Evolutionary conservation across 2,113 vertebrate species (phyloP).

Genomic region (Sciurus niger): DNA sequence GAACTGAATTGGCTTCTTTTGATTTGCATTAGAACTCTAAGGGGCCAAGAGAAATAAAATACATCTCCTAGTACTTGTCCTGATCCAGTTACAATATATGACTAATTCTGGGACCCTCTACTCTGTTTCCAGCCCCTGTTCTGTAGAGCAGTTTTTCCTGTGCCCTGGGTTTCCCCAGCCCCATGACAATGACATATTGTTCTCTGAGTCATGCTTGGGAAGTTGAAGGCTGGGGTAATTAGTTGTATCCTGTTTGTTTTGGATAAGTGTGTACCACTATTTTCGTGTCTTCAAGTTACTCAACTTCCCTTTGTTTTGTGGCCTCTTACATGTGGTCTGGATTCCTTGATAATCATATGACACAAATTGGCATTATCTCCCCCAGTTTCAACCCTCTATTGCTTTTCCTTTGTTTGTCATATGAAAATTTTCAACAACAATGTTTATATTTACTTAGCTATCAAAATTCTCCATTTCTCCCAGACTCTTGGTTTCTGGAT

Average conservation of each 20-base stretch:
- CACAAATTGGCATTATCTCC: not conserved
- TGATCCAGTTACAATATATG: not conserved
- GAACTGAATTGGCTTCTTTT: not conserved
- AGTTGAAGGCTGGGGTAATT: not conserved
- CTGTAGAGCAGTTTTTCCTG: not conserved
- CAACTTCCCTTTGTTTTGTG: not conserved
- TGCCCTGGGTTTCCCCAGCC: not conserved
- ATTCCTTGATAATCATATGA: conserved; percentile 83
- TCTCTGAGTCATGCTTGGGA: not conserved
- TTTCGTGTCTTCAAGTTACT: not conserved
- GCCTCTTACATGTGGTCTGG: conserved; percentile 47
- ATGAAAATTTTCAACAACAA: not conserved
- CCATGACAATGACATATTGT: not conserved
- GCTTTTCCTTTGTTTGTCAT: not conserved
- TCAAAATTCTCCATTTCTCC: not conserved
- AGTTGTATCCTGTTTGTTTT: not conserved
- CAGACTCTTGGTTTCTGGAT: not conserved
- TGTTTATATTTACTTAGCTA: not conserved
- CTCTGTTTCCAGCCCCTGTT: not conserved
- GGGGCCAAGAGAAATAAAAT: not conserved
- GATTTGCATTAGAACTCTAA: not conserved
- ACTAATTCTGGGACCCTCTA: not conserved
- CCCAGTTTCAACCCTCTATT: not conserved
- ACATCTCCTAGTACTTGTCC: not conserved
- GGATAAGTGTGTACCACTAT: not conserved